Conservation (phyloP, 1,140 invertebrate genomes). For the Philaenus spumarius region DNA sequence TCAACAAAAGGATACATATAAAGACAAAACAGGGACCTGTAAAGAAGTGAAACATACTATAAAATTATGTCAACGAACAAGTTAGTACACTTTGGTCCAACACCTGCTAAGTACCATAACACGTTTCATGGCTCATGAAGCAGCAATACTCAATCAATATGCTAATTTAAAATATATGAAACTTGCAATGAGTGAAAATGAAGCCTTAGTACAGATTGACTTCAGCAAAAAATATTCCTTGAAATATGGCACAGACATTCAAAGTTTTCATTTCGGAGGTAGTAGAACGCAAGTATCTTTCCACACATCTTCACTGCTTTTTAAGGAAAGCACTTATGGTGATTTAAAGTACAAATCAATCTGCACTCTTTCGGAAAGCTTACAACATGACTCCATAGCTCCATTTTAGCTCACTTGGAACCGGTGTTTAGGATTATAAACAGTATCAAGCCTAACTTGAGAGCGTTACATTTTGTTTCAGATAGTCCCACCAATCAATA, state of each 20-base stretch:
- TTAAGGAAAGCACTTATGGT: constrained; percentile 16
- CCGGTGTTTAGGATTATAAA: constrained; percentile 30
- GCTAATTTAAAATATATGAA: constrained; percentile 29
- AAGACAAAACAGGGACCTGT: constrained; percentile 9
- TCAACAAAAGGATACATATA: constrained; percentile 1
- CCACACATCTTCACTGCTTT: constrained; percentile 35
- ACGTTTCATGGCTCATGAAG: constrained; percentile 27
- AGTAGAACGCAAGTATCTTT: constrained; percentile 33
- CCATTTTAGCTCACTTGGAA: constrained; percentile 36
- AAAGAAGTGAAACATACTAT: constrained; percentile 19
- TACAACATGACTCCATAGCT: constrained; percentile 34
- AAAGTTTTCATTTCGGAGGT: constrained; percentile 33
- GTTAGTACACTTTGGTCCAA: constrained; percentile 22
- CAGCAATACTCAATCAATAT: constrained; percentile 32
- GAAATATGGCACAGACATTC: constrained; percentile 36
- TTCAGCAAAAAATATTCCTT: constrained; percentile 36
- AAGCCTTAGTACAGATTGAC: constrained; percentile 35
- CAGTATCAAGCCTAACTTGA: constrained; percentile 22
- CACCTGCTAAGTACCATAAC: constrained; percentile 11
- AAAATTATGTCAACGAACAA: constrained; percentile 24
- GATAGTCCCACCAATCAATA: constrained; percentile 27
- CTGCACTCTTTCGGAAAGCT: constrained; percentile 36
- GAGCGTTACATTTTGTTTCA: constrained; percentile 24
- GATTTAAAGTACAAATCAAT: not conserved
- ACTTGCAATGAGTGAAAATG: constrained; percentile 31